Conservation (phyloP, 2,888 invertebrate species). For the Piscicola geometra region DNA sequence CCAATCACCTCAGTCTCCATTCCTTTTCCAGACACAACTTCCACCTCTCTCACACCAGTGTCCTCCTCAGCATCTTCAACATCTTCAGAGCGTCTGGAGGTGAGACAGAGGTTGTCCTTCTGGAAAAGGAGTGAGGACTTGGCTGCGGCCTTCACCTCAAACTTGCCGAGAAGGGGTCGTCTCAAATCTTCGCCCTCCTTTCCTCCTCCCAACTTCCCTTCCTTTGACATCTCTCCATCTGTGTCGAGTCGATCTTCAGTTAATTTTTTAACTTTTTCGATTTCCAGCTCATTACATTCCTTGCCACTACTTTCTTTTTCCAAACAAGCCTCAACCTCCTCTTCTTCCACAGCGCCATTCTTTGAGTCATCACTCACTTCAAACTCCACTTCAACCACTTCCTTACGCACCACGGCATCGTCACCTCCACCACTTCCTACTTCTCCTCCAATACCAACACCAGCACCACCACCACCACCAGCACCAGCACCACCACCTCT, state of each 20-base stretch:
- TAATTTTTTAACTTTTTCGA: background rate
- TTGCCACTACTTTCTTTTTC: background rate
- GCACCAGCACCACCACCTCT: too few species aligned
- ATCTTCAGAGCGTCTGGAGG: background rate
- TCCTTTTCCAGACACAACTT: too few species aligned
- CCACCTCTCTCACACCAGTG: too few species aligned
- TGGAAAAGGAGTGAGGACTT: conserved; percentile 1
- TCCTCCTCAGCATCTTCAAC: background rate
- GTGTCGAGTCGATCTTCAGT: too few species aligned
- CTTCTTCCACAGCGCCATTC: background rate
- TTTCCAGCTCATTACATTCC: background rate
- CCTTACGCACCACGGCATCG: too few species aligned
- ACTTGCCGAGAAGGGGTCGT: background rate
- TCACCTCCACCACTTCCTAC: too few species aligned
- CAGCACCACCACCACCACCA: too few species aligned
- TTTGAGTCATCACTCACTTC: background rate
- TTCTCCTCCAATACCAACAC: too few species aligned
- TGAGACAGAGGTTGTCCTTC: background rate
- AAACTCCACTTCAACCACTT: background rate
- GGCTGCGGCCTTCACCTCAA: background rate
- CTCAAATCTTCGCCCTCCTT: background rate
- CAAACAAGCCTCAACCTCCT: too few species aligned
- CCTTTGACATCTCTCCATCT: background rate
- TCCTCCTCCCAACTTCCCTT: background rate
- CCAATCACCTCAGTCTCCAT: too few species aligned